Conservation (phyloP, 1,140 invertebrate species). For the Scaptomyza hsui region DNA sequence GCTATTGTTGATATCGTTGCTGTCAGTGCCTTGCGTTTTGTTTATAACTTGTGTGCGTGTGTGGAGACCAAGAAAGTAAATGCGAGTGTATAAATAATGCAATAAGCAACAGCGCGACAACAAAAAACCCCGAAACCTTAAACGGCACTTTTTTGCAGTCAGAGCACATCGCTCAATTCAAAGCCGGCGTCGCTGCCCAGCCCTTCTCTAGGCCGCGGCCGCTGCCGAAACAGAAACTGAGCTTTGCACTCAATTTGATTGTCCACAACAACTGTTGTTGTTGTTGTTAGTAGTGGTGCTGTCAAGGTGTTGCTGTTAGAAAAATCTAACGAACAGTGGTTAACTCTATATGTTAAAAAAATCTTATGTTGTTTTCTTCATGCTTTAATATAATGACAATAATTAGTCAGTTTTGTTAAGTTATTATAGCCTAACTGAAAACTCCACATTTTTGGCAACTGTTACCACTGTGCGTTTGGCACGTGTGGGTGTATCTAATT, state of each 20-base stretch:
- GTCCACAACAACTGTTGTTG: conserved; percentile 24
- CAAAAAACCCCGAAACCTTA: conserved; percentile 65
- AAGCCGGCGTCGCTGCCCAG: conserved; percentile 38
- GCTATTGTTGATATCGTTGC: conserved; percentile 37
- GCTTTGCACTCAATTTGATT: conserved; percentile 76
- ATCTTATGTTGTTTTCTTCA: not conserved
- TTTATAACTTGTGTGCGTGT: conserved; percentile 58
- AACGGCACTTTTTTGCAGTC: conserved; percentile 77
- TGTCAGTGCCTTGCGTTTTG: conserved; percentile 46
- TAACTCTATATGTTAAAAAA: not conserved
- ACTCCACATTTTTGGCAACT: not conserved
- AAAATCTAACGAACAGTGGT: conserved; percentile 50
- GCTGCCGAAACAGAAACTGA: conserved; percentile 51
- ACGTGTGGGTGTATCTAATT: conserved; percentile 34
- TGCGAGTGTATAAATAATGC: conserved; percentile 66
- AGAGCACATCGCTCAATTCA: conserved; percentile 61
- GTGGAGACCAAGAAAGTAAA: conserved; percentile 40
- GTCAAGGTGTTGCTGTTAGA: conserved; percentile 48
- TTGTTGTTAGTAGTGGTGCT: conserved; percentile 5
- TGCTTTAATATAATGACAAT: no score
- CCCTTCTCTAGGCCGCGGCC: conserved; percentile 46
- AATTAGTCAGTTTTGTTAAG: not conserved
- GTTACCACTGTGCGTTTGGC: conserved; percentile 38
- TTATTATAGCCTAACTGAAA: no score
- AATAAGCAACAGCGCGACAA: conserved; percentile 50